These are phyloP conservation scores for Falco naumanni DNA, from an alignment of 2,797 vertebrate species.

Conservation along the genomic window DNA sequence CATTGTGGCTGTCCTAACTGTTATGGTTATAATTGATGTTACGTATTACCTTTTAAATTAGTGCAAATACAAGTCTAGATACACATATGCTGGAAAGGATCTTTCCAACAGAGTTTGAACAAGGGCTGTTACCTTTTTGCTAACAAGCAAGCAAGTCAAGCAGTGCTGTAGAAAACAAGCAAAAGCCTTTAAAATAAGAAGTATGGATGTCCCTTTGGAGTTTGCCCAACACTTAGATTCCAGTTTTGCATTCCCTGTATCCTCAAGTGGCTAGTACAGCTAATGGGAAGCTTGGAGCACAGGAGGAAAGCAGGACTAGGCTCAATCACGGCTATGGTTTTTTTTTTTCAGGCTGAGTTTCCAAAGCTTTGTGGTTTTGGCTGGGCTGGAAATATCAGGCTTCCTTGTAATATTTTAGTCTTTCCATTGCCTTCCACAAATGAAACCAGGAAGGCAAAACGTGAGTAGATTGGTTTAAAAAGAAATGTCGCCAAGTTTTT, in stretches of 20 bases:
- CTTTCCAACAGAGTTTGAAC: neutral
- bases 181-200: neutral
- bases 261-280: neutral
- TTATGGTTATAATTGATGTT: neutral
- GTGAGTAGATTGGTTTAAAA: neutral
- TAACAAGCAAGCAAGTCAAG: neutral
- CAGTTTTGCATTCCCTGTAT: neutral
- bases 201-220: neutral
- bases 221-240: neutral
- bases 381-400: slow-evolving; percentile 29
- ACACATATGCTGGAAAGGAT: neutral
- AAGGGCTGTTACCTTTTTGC: neutral
- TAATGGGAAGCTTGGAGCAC: neutral
- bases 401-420: slow-evolving; percentile 27
- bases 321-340: neutral
- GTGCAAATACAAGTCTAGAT: neutral
- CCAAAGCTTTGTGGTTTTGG: slow-evolving; percentile 52
- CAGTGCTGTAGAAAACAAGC: neutral
- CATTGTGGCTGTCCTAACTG: neutral
- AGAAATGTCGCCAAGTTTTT: neutral
- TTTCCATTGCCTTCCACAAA: slow-evolving; percentile 40
- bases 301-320: neutral
- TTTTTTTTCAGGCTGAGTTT: slow-evolving; percentile 9
- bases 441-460: slow-evolving; percentile 18
- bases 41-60: neutral